phyloP scores from a whole-genome alignment of 2,797 vertebrate species.

The Threskiornis aethiopicus region DNA sequence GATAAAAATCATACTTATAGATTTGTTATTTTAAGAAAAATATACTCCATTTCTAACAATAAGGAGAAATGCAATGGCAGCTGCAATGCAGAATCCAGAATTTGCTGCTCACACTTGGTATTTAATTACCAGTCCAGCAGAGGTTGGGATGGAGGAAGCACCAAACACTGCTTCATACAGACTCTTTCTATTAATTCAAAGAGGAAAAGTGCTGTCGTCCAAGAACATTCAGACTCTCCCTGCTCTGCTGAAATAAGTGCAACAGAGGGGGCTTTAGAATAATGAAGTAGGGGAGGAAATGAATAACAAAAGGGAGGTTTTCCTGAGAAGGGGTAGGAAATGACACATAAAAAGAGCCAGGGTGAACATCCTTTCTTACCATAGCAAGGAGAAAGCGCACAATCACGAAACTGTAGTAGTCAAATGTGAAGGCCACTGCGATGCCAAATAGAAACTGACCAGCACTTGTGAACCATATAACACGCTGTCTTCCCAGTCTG shows the following conservation, averaged over 20 bases:
- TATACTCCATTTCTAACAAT: neutral
- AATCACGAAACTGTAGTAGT: conserved; percentile 86
- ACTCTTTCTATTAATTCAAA: conserved; percentile 63
- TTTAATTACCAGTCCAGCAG: conserved; percentile 67
- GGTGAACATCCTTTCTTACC: conserved; percentile 77
- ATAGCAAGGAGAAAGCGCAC: conserved; percentile 89
- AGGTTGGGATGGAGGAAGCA: conserved; percentile 60
- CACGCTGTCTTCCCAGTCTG: conserved; percentile 85
- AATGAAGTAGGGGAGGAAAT: conserved; percentile 12
- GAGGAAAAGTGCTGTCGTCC: conserved; percentile 60
- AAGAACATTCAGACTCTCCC: conserved; percentile 62
- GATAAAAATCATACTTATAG: neutral
- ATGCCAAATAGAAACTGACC: conserved; percentile 87
- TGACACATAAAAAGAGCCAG: neutral
- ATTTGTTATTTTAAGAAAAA: neutral
- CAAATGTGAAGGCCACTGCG: conserved; percentile 82
- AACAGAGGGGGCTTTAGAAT: conserved; percentile 64
- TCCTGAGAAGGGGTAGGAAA: conserved; percentile 44
- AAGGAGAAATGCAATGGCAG: conserved; percentile 30
- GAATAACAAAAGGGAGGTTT: conserved; percentile 18
- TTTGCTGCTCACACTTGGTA: conserved; percentile 52
- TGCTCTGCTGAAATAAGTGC: conserved; percentile 67
- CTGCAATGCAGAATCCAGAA: conserved; percentile 25
- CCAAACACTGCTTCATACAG: conserved; percentile 59
- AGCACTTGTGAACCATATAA: conserved; percentile 86